Evolutionary conservation across 2,888 invertebrate genomes (phyloP).

Genomic region (Nephrotoma guestfalica): DNA sequence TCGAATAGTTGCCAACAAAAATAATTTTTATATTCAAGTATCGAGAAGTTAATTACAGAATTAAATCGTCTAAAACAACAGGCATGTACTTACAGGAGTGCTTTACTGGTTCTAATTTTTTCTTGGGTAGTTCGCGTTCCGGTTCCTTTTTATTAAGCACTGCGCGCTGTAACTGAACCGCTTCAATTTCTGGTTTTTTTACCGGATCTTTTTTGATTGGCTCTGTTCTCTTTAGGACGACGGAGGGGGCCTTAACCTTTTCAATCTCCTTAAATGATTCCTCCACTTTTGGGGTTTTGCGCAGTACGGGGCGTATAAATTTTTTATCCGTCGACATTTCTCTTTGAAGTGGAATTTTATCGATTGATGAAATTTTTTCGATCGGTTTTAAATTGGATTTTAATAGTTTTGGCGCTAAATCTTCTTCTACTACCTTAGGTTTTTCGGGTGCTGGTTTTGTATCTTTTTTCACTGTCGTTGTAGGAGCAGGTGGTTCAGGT

Average conservation of each 20-base stretch:
- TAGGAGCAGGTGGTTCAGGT: slow-evolving; percentile 16
- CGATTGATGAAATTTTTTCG: slow-evolving; percentile 10
- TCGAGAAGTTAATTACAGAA: not conserved
- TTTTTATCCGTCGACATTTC: not conserved
- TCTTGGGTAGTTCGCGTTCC: not conserved
- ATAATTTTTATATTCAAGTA: not conserved
- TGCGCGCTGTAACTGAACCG: not conserved
- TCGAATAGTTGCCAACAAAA: not conserved
- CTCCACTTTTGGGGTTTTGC: slow-evolving; percentile 30
- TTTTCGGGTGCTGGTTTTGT: slow-evolving; percentile 26
- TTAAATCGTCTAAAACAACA: not conserved
- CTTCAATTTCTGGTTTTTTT: slow-evolving; percentile 10
- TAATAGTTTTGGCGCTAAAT: slow-evolving; percentile 11
- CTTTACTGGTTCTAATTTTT: not conserved
- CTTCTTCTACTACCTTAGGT: slow-evolving; percentile 19
- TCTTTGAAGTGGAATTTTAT: slow-evolving; percentile 8
- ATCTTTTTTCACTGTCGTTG: slow-evolving; percentile 13
- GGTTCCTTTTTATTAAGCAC: not conserved
- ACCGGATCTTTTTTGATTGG: not conserved
- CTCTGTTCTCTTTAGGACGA: not conserved
- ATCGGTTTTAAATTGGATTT: slow-evolving; percentile 1
- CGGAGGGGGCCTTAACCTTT: not conserved
- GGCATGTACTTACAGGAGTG: not conserved
- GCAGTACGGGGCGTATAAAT: slow-evolving; percentile 24
- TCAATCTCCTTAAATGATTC: slow-evolving; percentile 20